Percentiles rank a stretch among this genome's conserved stretches.
Evolutionary conservation across 2,888 invertebrate species (phyloP).

Genomic region (Aethes cnicana): DNA sequence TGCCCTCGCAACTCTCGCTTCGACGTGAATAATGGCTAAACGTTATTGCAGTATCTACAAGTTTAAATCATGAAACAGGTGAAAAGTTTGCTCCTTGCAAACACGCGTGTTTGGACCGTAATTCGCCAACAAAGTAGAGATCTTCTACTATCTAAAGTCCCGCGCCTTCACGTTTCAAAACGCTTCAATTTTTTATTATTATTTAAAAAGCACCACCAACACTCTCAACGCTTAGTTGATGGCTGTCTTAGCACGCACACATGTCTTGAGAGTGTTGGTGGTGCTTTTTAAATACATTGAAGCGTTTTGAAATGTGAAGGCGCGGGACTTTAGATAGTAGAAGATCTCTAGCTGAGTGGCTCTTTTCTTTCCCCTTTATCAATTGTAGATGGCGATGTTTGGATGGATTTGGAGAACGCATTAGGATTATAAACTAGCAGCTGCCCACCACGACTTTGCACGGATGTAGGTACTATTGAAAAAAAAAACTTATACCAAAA

Average conservation of each 20-base stretch:
- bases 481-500: conserved; percentile 8
- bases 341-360: conserved; percentile 40
- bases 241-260: too few relatives aligned
- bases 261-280: too few relatives aligned
- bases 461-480: not conserved
- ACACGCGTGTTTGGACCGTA: conserved; percentile 24
- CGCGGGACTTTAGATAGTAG: too few relatives aligned
- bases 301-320: too few relatives aligned
- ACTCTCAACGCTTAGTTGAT: too few relatives aligned
- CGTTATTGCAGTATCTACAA: conserved; percentile 16
- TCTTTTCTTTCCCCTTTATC: conserved; percentile 38
- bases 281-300: too few relatives aligned
- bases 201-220: too few relatives aligned
- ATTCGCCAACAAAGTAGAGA: conserved; percentile 44
- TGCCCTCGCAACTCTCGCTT: not conserved
- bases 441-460: too few relatives aligned
- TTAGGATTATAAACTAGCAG: not conserved
- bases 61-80: conserved; percentile 48
- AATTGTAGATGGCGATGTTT: conserved; percentile 55
- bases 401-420: too few relatives aligned
- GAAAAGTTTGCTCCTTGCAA: conserved; percentile 39
- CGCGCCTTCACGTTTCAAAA: too few relatives aligned
- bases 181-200: too few relatives aligned
- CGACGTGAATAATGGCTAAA: conserved; percentile 16
- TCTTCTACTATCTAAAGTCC: too few relatives aligned